phyloP scores from a whole-genome alignment of 2,113 vertebrate species.

The Brevimyrus niger region DNA sequence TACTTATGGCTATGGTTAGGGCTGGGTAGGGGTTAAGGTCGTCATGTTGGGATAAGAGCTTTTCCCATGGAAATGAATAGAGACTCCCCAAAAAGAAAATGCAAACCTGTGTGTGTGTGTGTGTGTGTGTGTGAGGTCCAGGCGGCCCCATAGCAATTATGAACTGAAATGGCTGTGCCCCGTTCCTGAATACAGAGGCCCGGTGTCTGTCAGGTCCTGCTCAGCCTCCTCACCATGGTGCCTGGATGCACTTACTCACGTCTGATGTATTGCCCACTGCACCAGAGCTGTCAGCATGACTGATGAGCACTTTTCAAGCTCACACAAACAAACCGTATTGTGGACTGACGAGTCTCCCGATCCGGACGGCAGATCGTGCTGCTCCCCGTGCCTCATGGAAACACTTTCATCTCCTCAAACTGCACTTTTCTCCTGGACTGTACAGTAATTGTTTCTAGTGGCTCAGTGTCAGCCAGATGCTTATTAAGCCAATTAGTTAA shows the following conservation, averaged over 20 bases:
- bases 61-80: no score
- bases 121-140: slow-evolving; percentile 29
- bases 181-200: slow-evolving; percentile 8
- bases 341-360: neutral
- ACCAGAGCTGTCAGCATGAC: slow-evolving; percentile 41
- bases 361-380: neutral
- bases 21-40: no score
- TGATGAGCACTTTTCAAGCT: slow-evolving; percentile 51
- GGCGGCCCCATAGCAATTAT: slow-evolving; percentile 45
- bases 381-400: neutral
- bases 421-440: neutral
- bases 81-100: no score
- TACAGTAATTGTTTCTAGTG: neutral
- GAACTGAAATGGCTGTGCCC: slow-evolving; percentile 41
- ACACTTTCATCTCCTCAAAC: neutral
- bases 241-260: neutral
- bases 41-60: no score
- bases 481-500: slow-evolving; percentile 5
- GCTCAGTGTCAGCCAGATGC: neutral
- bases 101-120: neutral
- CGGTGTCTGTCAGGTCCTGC: slow-evolving; percentile 28
- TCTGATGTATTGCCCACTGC: neutral
- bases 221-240: slow-evolving; percentile 15
- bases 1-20: no score
- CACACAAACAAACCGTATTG: slow-evolving; percentile 28